Evolutionary conservation across 2,113 vertebrate species (phyloP).

Genomic region (Pedetes capensis): DNA sequence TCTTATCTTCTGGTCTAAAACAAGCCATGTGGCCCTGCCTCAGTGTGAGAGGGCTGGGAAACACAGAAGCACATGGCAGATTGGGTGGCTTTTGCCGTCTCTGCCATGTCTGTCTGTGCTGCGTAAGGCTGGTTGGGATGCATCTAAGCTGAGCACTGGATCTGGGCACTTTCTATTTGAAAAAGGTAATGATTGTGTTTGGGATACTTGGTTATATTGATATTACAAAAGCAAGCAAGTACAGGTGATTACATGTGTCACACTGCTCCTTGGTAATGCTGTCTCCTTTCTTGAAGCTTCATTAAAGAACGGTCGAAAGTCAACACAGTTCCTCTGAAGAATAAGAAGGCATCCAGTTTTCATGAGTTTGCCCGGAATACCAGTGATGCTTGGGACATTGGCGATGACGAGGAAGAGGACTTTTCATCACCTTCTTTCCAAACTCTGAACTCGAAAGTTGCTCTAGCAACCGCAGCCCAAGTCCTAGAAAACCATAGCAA

Average conservation of each 20-base stretch:
- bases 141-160: not conserved
- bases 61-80: rapidly evolving
- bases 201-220: not conserved
- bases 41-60: not conserved
- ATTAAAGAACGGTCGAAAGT: slow-evolving; percentile 90
- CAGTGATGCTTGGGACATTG: slow-evolving; percentile 97
- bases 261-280: not conserved
- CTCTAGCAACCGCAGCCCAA: slow-evolving; percentile 80
- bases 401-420: slow-evolving; percentile 91
- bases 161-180: not conserved
- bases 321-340: slow-evolving; percentile 87
- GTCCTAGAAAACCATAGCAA: slow-evolving; percentile 81
- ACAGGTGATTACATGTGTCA: not conserved
- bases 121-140: not conserved
- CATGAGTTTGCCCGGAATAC: slow-evolving; percentile 96
- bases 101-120: not conserved
- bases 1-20: not conserved
- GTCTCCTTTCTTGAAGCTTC: slow-evolving; percentile 84
- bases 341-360: slow-evolving; percentile 94
- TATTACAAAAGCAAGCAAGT: not conserved
- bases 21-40: not conserved
- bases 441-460: slow-evolving; percentile 84
- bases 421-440: slow-evolving; percentile 81
- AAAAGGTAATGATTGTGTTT: not conserved
- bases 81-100: not conserved